phyloP scores from a whole-genome alignment of 2,888 invertebrate species.

The Flabesymbios commensalis region DNA sequence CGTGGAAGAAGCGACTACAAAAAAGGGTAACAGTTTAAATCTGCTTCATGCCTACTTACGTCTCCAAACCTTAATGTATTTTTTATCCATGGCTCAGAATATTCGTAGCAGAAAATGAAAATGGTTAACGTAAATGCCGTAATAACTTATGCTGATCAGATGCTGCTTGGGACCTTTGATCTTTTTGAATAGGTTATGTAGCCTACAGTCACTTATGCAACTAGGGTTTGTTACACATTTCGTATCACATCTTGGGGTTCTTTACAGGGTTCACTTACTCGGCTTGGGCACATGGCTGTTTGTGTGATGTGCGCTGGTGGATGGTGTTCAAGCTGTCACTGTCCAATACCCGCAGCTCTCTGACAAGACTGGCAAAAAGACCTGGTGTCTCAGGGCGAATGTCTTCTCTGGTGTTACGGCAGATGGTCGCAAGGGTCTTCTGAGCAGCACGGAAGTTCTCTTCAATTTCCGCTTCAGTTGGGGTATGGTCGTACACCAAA shows the following conservation, averaged over 20 bases:
- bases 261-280: too few relatives aligned
- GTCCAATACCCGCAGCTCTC: constrained; percentile 57
- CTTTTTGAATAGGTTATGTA: too few relatives aligned
- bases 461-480: constrained; percentile 32
- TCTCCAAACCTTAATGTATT: too few relatives aligned
- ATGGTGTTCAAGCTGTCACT: constrained; percentile 49
- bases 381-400: constrained; percentile 61
- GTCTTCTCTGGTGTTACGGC: constrained; percentile 52
- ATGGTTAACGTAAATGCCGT: not conserved
- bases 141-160: not conserved
- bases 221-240: too few relatives aligned
- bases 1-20: constrained; percentile 74
- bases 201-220: too few relatives aligned
- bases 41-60: too few relatives aligned
- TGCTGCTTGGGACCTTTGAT: too few relatives aligned
- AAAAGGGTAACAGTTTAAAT: too few relatives aligned
- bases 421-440: constrained; percentile 42
- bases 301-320: constrained; percentile 28
- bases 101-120: not conserved
- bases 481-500: constrained; percentile 73
- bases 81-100: not conserved
- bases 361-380: constrained; percentile 62
- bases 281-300: too few relatives aligned
- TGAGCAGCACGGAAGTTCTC: constrained; percentile 33
- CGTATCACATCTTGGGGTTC: too few relatives aligned